These are phyloP conservation scores for Taenaris catops DNA, from an alignment of 2,888 invertebrate genomes.

Conservation along the genomic window DNA sequence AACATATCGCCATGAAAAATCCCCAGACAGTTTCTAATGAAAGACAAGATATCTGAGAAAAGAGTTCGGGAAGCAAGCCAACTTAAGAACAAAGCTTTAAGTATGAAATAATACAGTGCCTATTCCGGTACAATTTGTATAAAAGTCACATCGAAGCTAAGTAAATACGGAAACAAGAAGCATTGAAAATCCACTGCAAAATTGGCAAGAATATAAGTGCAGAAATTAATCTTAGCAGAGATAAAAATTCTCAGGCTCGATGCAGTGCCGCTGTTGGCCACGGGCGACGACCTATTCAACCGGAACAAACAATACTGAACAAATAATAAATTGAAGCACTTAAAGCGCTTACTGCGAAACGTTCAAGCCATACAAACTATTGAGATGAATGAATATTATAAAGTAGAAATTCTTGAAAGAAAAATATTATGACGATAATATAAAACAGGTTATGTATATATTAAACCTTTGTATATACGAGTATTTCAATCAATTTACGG, in stretches of 20 bases:
- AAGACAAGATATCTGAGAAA: constrained; percentile 7
- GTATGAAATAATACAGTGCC: constrained; percentile 5
- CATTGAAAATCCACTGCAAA: constrained; percentile 8
- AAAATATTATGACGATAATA: too few species aligned
- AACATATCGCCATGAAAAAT: too few species aligned
- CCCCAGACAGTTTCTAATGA: background rate
- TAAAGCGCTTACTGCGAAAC: constrained; percentile 17
- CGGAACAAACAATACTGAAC: constrained; percentile 37
- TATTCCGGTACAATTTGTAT: constrained; percentile 8
- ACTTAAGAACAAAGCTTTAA: constrained; percentile 4
- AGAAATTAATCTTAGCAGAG: constrained; percentile 13
- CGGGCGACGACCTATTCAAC: constrained; percentile 43
- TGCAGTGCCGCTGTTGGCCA: constrained; percentile 25
- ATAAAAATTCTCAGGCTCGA: constrained; percentile 13
- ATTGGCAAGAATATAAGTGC: constrained; percentile 14
- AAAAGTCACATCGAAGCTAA: constrained; percentile 10
- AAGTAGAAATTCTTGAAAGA: too few species aligned
- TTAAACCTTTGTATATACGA: too few species aligned
- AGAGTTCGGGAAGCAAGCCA: constrained; percentile 5
- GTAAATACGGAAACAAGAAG: constrained; percentile 1
- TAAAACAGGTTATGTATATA: too few species aligned
- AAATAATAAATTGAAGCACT: constrained; percentile 25
- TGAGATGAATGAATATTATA: too few species aligned
- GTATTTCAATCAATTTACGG: too few species aligned
- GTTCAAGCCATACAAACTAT: background rate